Conservation (phyloP, 2,888 invertebrate genomes). For the Leucophora obtusa region DNA sequence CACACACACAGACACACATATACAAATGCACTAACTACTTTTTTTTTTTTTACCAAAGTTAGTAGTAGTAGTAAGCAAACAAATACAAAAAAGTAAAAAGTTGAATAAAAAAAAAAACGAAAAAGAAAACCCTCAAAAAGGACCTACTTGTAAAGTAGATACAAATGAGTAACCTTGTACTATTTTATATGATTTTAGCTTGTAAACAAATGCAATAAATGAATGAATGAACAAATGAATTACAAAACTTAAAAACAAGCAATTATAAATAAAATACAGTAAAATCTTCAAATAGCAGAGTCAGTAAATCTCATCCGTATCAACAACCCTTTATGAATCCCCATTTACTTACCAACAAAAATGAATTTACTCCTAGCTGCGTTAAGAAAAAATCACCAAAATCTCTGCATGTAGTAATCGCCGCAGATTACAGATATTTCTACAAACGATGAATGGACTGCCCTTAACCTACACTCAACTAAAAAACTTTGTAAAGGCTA, state of each 20-base stretch:
- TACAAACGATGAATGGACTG: too few species aligned
- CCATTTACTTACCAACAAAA: too few species aligned
- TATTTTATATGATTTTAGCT: constrained; percentile 38
- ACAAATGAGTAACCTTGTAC: constrained; percentile 49
- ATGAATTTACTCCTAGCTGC: too few species aligned
- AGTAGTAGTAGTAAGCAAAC: not conserved
- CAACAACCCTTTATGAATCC: too few species aligned
- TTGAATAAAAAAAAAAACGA: not conserved
- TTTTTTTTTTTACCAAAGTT: not conserved
- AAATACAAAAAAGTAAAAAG: not conserved
- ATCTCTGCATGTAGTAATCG: too few species aligned
- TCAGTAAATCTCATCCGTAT: too few species aligned
- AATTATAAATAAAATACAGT: not conserved
- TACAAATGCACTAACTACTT: not conserved
- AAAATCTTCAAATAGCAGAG: not conserved
- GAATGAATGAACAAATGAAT: constrained; percentile 26
- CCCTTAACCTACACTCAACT: too few species aligned
- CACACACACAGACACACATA: not conserved
- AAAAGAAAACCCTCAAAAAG: constrained; percentile 12
- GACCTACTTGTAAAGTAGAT: constrained; percentile 34
- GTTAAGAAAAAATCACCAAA: too few species aligned
- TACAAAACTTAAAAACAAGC: not conserved
- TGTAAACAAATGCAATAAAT: constrained; percentile 21
- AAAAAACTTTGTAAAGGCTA: too few species aligned
- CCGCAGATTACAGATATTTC: too few species aligned